phyloP scores from a whole-genome alignment of 2,113 vertebrate genomes.

The Aegithalos caudatus region DNA sequence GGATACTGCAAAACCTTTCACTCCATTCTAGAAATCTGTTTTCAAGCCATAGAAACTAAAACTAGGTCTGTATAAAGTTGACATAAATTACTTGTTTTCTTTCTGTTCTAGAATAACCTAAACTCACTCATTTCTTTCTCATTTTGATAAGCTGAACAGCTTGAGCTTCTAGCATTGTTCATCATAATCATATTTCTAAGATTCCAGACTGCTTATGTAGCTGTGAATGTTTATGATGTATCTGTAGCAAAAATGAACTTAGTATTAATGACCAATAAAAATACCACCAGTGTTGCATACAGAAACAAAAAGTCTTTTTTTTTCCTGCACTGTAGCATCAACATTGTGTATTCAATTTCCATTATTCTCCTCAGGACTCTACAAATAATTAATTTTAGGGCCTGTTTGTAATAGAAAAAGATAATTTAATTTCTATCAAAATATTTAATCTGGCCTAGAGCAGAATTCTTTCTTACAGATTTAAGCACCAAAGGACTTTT shows the following conservation, averaged over 20 bases:
- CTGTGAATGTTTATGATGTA: neutral
- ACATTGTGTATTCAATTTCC: neutral
- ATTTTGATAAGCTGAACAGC: neutral
- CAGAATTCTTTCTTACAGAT: neutral
- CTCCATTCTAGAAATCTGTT: neutral
- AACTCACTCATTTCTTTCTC: neutral
- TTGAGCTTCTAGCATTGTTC: neutral
- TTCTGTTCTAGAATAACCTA: neutral
- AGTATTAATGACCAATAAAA: neutral
- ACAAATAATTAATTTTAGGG: conserved; percentile 7
- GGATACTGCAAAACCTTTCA: neutral
- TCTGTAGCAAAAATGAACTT: neutral
- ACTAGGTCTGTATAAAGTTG: neutral
- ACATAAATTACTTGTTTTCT: neutral
- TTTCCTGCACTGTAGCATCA: neutral
- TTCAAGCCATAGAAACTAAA: neutral
- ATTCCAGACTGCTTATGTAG: neutral
- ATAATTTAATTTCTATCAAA: neutral
- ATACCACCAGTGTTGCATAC: neutral
- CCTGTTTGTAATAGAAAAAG: neutral
- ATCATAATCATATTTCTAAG: neutral
- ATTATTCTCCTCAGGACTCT: neutral
- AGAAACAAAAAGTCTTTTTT: neutral
- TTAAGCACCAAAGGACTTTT: neutral
- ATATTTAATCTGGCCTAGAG: neutral